Base-by-base conservation (phyloP, 2,888 invertebrate species). In the Andricus quercusramuli region DNA sequence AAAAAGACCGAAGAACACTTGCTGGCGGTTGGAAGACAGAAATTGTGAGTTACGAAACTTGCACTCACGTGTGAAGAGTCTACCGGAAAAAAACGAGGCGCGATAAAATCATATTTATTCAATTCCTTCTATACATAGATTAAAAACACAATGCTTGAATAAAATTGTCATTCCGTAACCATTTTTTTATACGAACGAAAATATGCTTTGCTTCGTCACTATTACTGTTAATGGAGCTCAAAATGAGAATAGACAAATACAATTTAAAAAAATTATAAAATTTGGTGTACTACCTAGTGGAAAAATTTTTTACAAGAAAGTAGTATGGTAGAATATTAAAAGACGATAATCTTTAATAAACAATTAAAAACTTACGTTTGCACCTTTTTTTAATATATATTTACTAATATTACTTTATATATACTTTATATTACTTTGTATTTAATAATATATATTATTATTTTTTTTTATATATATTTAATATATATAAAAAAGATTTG, bases 81-180 rank as follows among this genome's bases (percentile, higher is more conserved):
- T 47, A 47, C 47, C 47, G 70, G 70, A 37, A 70, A 70, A n/a
- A 70, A 70, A 70, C 47, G 3, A 70, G 25, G 17, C 17, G 47
- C 47, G 70, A 70, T 51, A 70, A 70, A 70, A 70, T 70, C 70
- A 29, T 17, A 70, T 70, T 70, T 25, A 68, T 68, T 68, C 67
- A 68, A 70, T 22, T 70, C 51, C 20, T 70, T 29, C 29, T 51
- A 25, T 25, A 25, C 20, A 51, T 70, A 17, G 25, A 29, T 29
- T 47, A 17, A 15, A 47, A 47, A 67, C 8, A 67, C 67, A 37
- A 25, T 47, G 25, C 22, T 9, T 47, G 20, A 29, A 62, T 29
- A 25, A 47, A 70, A 70, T 70, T 25, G 22, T 68, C 44, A 44
- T 41, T n/a, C 67, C 29, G 17, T 41, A 66, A 32, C 17, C 20